Evolutionary conservation across 2,797 vertebrate species (phyloP), one percentile per base, ranked within the genome.

Genomic region (Malacoraja senta): DNA sequence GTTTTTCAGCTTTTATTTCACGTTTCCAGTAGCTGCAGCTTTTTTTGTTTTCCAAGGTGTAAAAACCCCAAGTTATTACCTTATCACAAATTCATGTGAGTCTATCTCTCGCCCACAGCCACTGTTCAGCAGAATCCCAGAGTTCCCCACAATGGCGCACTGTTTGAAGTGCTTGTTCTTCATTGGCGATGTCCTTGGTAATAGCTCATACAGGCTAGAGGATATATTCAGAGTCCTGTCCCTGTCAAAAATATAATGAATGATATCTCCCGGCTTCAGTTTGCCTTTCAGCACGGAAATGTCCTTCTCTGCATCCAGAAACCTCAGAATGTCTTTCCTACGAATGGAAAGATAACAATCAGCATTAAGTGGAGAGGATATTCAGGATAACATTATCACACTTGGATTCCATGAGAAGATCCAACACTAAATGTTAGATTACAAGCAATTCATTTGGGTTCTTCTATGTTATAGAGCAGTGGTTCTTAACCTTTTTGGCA

Each of bases 101-200:
- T 99, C 98, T 0, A 99, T 99, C 95, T 99, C 98, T 0, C 95
- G 95, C 63, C 98, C 98, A 0, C 98, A 99, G 96, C 97, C 97
- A 0, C 98, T 99, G 96, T 98, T 98, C 93, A 99, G 96, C 94
- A 99, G 96, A 94, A 99, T 97, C 76, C 98, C 98, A 0, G 98
- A 99, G 95, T 99, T 99, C 79, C 98, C 98, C 91, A 99, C 98
- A 0, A 99, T 98, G 95, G 98, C 98, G 0, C 98, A 99, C 38
- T 96, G 97, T 94, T 95, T 96, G 95, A 98, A 98, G 94, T 98
- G 97, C 91, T 97, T 98, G 95, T 98, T 98, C 95, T 98, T 99
- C 95, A 99, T 96, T 0, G 98, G 98, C 0, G 98, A 99, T 0
- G 95, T 96, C 0, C 97, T 97, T 24, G 98, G 98, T 93, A 99